Base-by-base conservation (phyloP, 1,140 invertebrate genomes). In the Manduca sexta region DNA sequence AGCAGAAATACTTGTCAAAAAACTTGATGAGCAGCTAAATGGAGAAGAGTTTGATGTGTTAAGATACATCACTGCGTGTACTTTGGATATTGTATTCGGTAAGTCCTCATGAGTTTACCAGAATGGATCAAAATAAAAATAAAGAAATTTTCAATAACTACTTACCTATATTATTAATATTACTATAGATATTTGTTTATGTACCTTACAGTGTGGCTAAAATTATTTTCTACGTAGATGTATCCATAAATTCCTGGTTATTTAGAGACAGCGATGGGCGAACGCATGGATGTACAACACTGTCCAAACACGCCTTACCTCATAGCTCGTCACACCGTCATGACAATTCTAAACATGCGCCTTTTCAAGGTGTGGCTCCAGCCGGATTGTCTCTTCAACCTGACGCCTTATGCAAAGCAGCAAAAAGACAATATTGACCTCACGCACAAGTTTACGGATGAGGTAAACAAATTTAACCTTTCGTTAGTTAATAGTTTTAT, bases 71-170 rank as follows among this genome's bases (percentile, higher is more conserved):
- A 90, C 91, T 2, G 80, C 88, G 2, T 93, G 91, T 74, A 90
- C 92, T 18, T 67, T 94, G 30, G 93, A 94, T 56, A 92, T 93
- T 43, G 92, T 94, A 38, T 92, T 91, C 77, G 92, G 91, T 91
- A 77, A 84, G 80, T 64, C 13, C 26, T 35, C 21, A n/a, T n/a
- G n/a, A n/a, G n/a, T n/a, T n/a, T n/a, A n/a, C n/a, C n/a, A n/a
- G n/a, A n/a, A n/a, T n/a, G n/a, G n/a, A n/a, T n/a, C n/a, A n/a
- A n/a, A n/a, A n/a, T n/a, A n/a, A n/a, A n/a, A n/a, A n/a, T n/a
- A n/a, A n/a, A n/a, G n/a, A n/a, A n/a, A n/a, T n/a, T n/a, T n/a
- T n/a, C n/a, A n/a, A n/a, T n/a, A n/a, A n/a, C n/a, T n/a, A n/a
- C n/a, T n/a, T n/a, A n/a, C n/a, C n/a, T n/a, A 16, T 29, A 18